Percentiles rank a stretch among this genome's conserved stretches.
These are phyloP conservation scores for Crocallis elinguaria DNA, from an alignment of 2,888 invertebrate genomes.

Conservation along the genomic window DNA sequence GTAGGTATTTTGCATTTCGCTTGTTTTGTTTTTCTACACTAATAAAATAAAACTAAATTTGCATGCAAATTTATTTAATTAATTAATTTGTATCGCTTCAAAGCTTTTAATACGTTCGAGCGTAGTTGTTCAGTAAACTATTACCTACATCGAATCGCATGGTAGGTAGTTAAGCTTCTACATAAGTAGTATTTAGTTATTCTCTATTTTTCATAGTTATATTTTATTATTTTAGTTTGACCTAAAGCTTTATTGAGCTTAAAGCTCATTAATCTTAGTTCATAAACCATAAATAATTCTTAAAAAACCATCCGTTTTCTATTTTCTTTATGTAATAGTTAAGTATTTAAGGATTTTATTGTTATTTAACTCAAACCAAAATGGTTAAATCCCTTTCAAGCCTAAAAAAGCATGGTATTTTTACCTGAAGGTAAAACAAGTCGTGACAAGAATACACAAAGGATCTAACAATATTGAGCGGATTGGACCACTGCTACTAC, in stretches of 20 bases:
- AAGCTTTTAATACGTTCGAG: too few species aligned
- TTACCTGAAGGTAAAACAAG: constrained; percentile 31
- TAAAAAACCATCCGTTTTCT: too few species aligned
- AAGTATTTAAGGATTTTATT: neutral
- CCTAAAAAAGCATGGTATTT: constrained; percentile 8
- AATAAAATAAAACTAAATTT: neutral
- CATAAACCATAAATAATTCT: too few species aligned
- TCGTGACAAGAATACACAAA: constrained; percentile 29
- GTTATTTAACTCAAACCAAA: neutral
- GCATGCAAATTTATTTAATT: neutral
- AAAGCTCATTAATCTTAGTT: too few species aligned
- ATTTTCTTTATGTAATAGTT: too few species aligned
- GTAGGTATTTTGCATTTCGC: neutral
- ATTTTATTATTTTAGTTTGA: too few species aligned
- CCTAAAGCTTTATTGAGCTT: too few species aligned
- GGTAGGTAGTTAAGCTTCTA: too few species aligned
- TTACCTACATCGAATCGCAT: too few species aligned
- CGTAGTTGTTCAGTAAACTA: too few species aligned
- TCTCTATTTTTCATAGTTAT: too few species aligned
- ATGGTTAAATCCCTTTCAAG: constrained; percentile 7
- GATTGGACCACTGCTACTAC: neutral
- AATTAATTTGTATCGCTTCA: neutral
- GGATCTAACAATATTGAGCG: neutral
- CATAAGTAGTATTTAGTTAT: too few species aligned
- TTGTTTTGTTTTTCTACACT: neutral